Evolutionary conservation across 2,888 invertebrate species (phyloP), one percentile per base, ranked within the genome.

Genomic region (Troides aeacus): DNA sequence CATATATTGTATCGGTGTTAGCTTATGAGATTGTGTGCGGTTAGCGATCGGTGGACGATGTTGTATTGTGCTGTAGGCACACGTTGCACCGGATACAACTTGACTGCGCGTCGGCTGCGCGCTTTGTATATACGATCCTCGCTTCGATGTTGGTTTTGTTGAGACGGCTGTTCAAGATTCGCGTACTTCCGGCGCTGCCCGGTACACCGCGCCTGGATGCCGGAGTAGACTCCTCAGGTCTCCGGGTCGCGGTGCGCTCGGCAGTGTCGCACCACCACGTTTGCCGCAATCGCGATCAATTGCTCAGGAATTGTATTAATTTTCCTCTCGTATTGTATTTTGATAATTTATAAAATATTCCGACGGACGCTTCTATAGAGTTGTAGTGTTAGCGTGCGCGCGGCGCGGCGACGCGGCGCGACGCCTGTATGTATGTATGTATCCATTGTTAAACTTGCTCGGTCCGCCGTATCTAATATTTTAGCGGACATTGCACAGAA

Each of bases 291-390:
- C 75, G 77, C 73, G 74, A 74, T 75, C 65, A 74, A 80, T 89
- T 91, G 91, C 92, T 92, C 92, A 91, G 91, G 90, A 90, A 91
- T 92, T 90, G 90, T 90, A 89, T 88, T 88, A 75, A 82, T 89
- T 88, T 24, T 82, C 79, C 8, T 53, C 76, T 84, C 85, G 84
- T 77, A 74, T 83, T 81, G 83, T 85, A 86, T 86, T 85, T 85
- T 81, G 83, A 84, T 86, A 80, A 82, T 86, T 84, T 79, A 84
- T 80, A 79, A 30, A 83, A 83, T 79, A 80, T 84, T 84, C 84
- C 78, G 82, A 81, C 77, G 81, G 84, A 87, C 86, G 89, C 88
- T 89, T 87, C 80, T 79, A 82, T 80, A 73, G 76, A 77, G 78
- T 78, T 83, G 78, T 81, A 78, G 30, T 30, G 30, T 30, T 21